Evolutionary conservation across 2,797 vertebrate genomes (phyloP).

Genomic region (Hydrophis major): DNA sequence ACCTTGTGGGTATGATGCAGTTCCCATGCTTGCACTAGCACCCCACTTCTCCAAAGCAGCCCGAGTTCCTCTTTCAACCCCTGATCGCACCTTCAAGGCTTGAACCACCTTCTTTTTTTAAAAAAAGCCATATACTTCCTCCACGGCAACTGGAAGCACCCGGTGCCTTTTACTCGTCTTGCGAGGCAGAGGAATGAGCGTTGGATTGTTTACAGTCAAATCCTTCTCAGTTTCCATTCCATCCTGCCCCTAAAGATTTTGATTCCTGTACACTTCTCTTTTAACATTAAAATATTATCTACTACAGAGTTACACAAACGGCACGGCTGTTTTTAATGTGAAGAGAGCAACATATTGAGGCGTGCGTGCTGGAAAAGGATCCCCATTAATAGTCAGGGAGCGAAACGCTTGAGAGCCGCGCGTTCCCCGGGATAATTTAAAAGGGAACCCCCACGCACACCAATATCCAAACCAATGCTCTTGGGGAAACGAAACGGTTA

Average conservation of each 20-base stretch:
- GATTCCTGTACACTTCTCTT: conserved; percentile 64
- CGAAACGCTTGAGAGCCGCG: background rate
- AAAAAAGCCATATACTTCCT: background rate
- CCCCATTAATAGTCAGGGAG: background rate
- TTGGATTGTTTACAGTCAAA: conserved; percentile 62
- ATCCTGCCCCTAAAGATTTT: conserved; percentile 68
- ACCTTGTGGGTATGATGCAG: background rate
- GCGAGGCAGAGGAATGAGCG: conserved; percentile 58
- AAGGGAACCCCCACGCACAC: background rate
- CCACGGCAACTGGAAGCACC: background rate
- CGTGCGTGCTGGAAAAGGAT: conserved; percentile 25
- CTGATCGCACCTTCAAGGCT: background rate
- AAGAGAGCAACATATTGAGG: conserved; percentile 63
- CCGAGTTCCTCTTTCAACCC: background rate
- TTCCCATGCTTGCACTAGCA: background rate
- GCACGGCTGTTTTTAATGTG: conserved; percentile 47
- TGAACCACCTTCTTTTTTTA: background rate
- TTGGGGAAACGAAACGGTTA: conserved; percentile 18
- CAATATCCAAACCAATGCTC: conserved; percentile 37
- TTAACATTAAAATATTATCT: conserved; percentile 63
- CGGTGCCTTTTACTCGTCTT: background rate
- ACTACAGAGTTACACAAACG: conserved; percentile 67
- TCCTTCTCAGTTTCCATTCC: conserved; percentile 62
- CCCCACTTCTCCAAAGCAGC: background rate
- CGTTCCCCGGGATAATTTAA: conserved; percentile 10